These are phyloP conservation scores for Brassicogethes aeneus DNA, from an alignment of 2,888 invertebrate genomes.

Conservation along the genomic window DNA sequence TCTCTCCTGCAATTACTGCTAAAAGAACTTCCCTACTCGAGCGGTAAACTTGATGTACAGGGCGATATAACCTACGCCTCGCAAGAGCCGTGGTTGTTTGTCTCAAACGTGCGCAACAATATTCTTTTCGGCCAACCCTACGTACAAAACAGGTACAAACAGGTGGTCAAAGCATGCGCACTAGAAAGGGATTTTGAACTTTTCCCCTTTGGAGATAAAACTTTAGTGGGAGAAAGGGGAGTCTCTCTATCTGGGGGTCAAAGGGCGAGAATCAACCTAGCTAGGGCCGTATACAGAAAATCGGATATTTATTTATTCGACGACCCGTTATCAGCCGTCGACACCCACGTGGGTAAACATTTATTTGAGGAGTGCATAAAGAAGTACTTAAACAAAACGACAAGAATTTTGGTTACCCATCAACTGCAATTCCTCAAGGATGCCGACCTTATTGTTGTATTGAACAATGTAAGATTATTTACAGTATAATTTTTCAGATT, in stretches of 20 bases:
- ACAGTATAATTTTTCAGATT: conserved; percentile 1
- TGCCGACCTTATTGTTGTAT: conserved; percentile 56
- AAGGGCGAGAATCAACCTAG: conserved; percentile 69
- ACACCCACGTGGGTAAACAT: conserved; percentile 65
- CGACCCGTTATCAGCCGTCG: conserved; percentile 75
- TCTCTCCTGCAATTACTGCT: conserved; percentile 61
- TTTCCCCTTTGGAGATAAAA: conserved; percentile 63
- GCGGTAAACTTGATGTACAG: conserved; percentile 52
- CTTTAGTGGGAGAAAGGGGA: conserved; percentile 71
- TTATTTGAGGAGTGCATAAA: conserved; percentile 66
- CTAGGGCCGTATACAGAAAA: conserved; percentile 67
- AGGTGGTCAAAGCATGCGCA: conserved; percentile 54
- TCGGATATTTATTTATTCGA: conserved; percentile 71
- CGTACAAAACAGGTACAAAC: conserved; percentile 42
- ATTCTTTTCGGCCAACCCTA: conserved; percentile 67
- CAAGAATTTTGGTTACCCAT: conserved; percentile 74
- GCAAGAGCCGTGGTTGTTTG: conserved; percentile 75
- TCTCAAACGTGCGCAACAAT: conserved; percentile 65
- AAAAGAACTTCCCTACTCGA: conserved; percentile 55
- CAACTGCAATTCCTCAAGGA: conserved; percentile 68
- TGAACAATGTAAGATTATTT: conserved; percentile 47
- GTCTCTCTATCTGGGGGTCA: conserved; percentile 74
- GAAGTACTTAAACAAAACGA: conserved; percentile 48
- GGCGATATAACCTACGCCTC: conserved; percentile 63
- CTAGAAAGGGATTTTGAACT: conserved; percentile 60